Evolutionary conservation across 2,113 vertebrate genomes (phyloP).

Genomic region (Ictalurus punctatus): DNA sequence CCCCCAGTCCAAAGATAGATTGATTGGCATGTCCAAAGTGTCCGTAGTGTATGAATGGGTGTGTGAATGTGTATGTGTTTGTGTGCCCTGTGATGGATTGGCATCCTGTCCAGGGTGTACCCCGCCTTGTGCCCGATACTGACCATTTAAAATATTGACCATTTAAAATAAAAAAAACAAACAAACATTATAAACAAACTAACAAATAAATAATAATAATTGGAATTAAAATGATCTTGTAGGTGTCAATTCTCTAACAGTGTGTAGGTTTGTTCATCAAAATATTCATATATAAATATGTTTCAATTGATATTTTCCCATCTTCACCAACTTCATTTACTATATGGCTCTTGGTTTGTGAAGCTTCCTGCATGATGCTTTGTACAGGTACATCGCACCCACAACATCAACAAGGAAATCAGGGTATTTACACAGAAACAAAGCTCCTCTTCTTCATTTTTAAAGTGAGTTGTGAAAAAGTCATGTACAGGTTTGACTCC

Average conservation of each 20-base stretch:
- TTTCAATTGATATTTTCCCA: not conserved
- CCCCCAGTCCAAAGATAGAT: too few relatives aligned
- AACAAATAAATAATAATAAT: not conserved
- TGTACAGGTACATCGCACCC: not conserved
- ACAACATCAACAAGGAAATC: not conserved
- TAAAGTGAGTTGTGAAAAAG: not conserved
- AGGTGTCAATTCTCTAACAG: not conserved
- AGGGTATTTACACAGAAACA: not conserved
- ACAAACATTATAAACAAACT: too few relatives aligned
- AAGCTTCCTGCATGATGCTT: not conserved
- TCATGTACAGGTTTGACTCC: not conserved
- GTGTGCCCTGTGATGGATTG: too few relatives aligned
- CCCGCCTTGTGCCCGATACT: too few relatives aligned
- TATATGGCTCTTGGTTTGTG: not conserved
- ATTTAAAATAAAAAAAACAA: not conserved
- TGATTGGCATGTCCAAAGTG: too few relatives aligned
- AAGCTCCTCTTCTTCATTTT: not conserved
- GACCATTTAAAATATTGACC: not conserved
- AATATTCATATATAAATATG: not conserved
- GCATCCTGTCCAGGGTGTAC: too few relatives aligned
- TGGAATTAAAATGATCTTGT: not conserved
- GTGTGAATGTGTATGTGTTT: too few relatives aligned
- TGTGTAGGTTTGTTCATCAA: not conserved
- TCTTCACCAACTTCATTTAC: not conserved
- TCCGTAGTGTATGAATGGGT: too few relatives aligned